phyloP scores from a whole-genome alignment of 2,888 invertebrate species.

The Acrobeloides nanus region DNA sequence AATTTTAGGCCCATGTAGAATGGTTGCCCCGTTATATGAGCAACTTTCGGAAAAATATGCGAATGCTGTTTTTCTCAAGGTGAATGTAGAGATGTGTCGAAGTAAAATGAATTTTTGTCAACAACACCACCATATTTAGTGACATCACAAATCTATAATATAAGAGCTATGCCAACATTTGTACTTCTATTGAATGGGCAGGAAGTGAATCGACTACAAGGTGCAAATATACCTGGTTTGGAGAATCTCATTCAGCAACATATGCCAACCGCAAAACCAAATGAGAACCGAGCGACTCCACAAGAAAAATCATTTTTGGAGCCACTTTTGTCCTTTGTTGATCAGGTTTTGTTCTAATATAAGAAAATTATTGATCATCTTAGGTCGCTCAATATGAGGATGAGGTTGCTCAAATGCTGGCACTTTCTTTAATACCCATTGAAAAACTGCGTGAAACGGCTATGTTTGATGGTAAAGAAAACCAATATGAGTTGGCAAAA shows the following conservation, averaged over 20 bases:
- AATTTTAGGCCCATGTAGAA: no score
- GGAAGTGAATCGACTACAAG: slow-evolving; percentile 76
- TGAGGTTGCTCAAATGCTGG: slow-evolving; percentile 36
- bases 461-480: slow-evolving; percentile 19
- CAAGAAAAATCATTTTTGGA: slow-evolving; percentile 35
- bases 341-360: slow-evolving; percentile 8
- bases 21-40: slow-evolving; percentile 85
- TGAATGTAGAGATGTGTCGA: slow-evolving; percentile 76
- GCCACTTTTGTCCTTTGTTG: slow-evolving; percentile 1
- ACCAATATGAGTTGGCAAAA: slow-evolving; percentile 23
- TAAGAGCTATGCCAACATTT: slow-evolving; percentile 96
- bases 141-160: slow-evolving; percentile 72
- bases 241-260: slow-evolving; percentile 62
- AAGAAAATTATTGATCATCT: slow-evolving; percentile 7
- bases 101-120: slow-evolving; percentile 23
- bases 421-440: slow-evolving; percentile 40
- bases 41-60: slow-evolving; percentile 77
- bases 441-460: slow-evolving; percentile 22
- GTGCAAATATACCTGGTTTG: slow-evolving; percentile 73
- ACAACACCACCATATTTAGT: slow-evolving; percentile 18
- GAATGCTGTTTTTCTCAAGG: slow-evolving; percentile 71
- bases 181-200: slow-evolving; percentile 74
- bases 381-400: slow-evolving; percentile 33
- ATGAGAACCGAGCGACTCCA: slow-evolving; percentile 20
- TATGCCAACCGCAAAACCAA: not conserved